Evolutionary conservation across 2,797 vertebrate genomes (phyloP), one percentile per base, ranked within the genome.

Genomic region (Typhlichthys eigenmanni): DNA sequence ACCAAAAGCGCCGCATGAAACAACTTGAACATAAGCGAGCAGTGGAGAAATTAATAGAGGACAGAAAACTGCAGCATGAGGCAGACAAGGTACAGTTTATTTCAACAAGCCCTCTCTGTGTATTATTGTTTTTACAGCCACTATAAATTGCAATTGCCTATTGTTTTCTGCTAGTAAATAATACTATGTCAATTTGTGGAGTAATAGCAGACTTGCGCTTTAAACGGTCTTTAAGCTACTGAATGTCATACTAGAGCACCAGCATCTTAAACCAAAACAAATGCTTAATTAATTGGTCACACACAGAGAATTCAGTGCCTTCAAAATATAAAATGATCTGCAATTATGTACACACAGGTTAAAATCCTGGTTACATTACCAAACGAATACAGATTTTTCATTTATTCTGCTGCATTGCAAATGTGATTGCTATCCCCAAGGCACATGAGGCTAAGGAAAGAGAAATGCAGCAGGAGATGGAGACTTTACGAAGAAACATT

Each of bases 1-100:
- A 90, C 9, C 94, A 95, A 79, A 96, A 91, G 61, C 89, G 86
- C 0, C 94, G 95, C 55, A 93, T 95, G 94, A 99, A 95, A 80
- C 94, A 95, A 60, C 88, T 95, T 0, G 95, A 98, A 75, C 95
- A 98, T 83, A 92, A 76, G 68, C 90, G 79, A 0, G 94, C 93
- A 0, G 94, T 96, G 76, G 93, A 96, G 79, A 93, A 92, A 59
- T 84, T 98, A 14, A 87, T 96, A 0, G 93, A 95, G 68, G 94
- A 95, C 2, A 91, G 91, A 52, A 91, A 75, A 56, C 87, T 72
- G 48, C 94, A 92, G 78, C 85, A 81, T 9, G 79, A 94, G 71
- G 93, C 90, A 14, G 91, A 96, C 69, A 93, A 93, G 89, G 97
- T 98, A 84, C 47, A 62, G 59, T 4, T 14, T 8, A 8, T 57